Evolutionary conservation across 2,888 invertebrate genomes (phyloP), one percentile per base, ranked within the genome.

Genomic region (Drosophila paranaensis): DNA sequence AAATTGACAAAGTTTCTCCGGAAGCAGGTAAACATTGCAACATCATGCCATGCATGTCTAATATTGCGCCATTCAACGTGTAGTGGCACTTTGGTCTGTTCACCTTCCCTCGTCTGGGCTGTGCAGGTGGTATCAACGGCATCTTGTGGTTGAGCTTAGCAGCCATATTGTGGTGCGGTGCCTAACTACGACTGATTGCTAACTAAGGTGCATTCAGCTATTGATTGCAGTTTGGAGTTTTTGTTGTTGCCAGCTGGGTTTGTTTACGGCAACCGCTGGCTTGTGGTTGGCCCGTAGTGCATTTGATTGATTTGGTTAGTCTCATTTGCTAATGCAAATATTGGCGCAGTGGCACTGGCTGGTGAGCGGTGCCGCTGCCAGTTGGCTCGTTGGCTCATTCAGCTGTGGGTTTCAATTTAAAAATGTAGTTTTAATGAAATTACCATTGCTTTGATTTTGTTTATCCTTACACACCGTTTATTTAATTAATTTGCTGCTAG

Each of bases 311-410:
- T 80, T 84, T 68, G 81, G 77, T 75, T 82, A 57, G 72, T 77
- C 82, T 79, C 86, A 86, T 82, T 82, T 82, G 86, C 80, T 71
- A 79, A 71, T 55, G 72, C 72, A 82, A 82, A 82, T 82, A 82
- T 82, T 85, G 82, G 20, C 30, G 16, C 37, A 66, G 40, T 63
- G 57, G 61, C 61, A 42, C 20, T 53, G 58, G 46, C 46, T 20
- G 43, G 67, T 1, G 30, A 43, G 42, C 43, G n/a, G 30, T n/a
- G 30, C n/a, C 20, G 30, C 11, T 14, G 39, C 25, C 45, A 37
- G 45, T 39, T 66, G 13, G 43, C 51, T 51, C 11, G 43, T 60
- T 54, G 45, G 46, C 46, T 50, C 42, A 10, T 53, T 50, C 42
- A 10, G 30, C 54, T 60, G 40, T 70, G 25, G 69, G 30, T 53